These are phyloP conservation scores for Gobiocypris rarus DNA, from an alignment of 2,113 vertebrate genomes.

Conservation along the genomic window DNA sequence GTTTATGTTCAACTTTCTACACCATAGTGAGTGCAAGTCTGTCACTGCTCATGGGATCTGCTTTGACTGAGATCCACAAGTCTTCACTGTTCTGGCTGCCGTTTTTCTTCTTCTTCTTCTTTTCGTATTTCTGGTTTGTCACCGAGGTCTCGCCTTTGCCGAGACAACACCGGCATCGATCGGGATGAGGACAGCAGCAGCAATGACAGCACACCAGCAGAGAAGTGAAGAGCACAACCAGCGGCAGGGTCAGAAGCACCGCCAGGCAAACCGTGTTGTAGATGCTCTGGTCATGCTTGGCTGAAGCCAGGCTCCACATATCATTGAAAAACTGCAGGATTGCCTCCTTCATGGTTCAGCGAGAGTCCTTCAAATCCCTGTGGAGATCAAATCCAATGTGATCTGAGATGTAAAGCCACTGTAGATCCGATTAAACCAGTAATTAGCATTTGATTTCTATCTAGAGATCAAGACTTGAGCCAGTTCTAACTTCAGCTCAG, in stretches of 20 bases:
- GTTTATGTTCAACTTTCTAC: conserved; percentile 50
- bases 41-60: conserved; percentile 84
- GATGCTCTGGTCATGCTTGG: conserved; percentile 85
- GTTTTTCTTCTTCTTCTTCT: conserved; percentile 77
- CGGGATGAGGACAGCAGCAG: conserved; percentile 81
- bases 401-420: conserved; percentile 1
- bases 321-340: conserved; percentile 82
- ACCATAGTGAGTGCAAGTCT: conserved; percentile 65
- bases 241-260: conserved; percentile 82
- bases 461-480: conserved; percentile 17
- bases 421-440: neutral
- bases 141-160: conserved; percentile 24
- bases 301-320: conserved; percentile 78
- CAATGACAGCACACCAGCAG: conserved; percentile 90
- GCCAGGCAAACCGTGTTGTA: conserved; percentile 90
- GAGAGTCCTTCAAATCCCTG: conserved; percentile 2
- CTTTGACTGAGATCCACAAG: conserved; percentile 93
- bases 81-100: conserved; percentile 79
- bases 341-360: conserved; percentile 71
- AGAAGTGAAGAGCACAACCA: conserved; percentile 76
- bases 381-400: conserved; percentile 27
- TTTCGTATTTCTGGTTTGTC: conserved; percentile 59
- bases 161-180: conserved; percentile 63
- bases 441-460: conserved; percentile 7
- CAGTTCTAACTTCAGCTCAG: neutral